Evolutionary conservation across 1,140 invertebrate species (phyloP), one percentile per base, ranked within the genome.

Genomic region (honey bee (Apis mellifera)): DNA sequence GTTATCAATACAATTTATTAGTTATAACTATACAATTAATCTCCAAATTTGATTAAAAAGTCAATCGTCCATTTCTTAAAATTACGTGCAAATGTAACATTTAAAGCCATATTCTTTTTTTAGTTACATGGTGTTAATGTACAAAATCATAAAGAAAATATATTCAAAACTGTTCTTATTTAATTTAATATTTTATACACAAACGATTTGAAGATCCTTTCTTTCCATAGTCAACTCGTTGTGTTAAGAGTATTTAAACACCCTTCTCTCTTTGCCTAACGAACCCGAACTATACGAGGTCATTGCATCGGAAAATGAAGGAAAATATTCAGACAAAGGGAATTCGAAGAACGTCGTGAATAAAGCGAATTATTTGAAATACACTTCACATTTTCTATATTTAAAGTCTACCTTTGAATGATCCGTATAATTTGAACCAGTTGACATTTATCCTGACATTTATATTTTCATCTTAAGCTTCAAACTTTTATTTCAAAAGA

Each of bases 391-490:
- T 50, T 50, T 52, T 59, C 15, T 9, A 5, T 42, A 11, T 48
- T 19, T 55, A 19, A 5, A 3, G 26, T 12, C 50, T 8, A 42
- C 32, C 32, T 42, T 5, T 42, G 21, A 21, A 15, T 12, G 1
- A 48, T 23, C 59, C 21, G 21, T 23, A 12, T 57, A 68, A 68
- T 9, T 15, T 11, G 12, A 15, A 32, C 21, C 21, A 60, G 32
- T n/a, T 19, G 9, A 26, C 42, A 42, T 7, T 19, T 21, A 13
- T 23, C 1, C 19, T 42, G 55, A 50, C 57, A 52, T 70, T 64
- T 62, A 55, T 15, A 64, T 85, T 60, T 60, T 23, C 13, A 55
- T 60, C 60, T 75, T 76, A 76, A 65, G 21, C 48, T n/a, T 81
- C 59, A 72, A 55, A 77, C 81, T 15, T 12, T 52, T n/a, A 42